A percentile compares a stretch with the other conserved stretches of the same genome.
These are phyloP conservation scores for Acanthornis magna DNA, from an alignment of 2,797 vertebrate species.

Conservation along the genomic window DNA sequence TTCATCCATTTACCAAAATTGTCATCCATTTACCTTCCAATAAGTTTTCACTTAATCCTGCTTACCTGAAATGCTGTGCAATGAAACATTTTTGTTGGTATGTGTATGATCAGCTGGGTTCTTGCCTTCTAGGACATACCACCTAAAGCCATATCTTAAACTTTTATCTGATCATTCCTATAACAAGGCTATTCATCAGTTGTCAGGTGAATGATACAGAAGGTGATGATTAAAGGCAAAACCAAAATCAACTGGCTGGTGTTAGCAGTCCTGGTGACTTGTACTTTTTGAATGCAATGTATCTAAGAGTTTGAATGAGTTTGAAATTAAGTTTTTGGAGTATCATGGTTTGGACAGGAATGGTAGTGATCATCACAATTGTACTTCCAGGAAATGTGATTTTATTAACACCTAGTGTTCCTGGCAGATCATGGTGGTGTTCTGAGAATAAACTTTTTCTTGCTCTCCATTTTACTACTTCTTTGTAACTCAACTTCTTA, in stretches of 20 bases:
- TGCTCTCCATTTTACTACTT: neutral
- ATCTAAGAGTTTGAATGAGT: neutral
- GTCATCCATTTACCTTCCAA: neutral
- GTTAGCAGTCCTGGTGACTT: neutral
- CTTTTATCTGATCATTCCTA: neutral
- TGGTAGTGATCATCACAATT: neutral
- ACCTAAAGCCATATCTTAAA: neutral
- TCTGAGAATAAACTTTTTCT: neutral
- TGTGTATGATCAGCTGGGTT: neutral
- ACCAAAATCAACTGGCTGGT: neutral
- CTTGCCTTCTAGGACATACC: neutral
- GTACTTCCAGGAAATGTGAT: neutral
- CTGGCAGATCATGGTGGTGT: neutral
- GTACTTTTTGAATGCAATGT: neutral
- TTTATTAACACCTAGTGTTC: neutral
- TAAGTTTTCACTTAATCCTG: neutral
- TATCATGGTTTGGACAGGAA: neutral
- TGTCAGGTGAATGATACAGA: neutral
- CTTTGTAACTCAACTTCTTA: neutral
- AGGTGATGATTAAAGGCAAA: neutral
- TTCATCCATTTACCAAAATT: neutral
- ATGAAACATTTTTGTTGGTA: neutral
- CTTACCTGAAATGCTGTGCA: neutral
- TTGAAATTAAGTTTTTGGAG: neutral
- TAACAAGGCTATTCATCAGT: neutral